Evolutionary conservation across 2,797 vertebrate genomes (phyloP), one percentile per base, ranked within the genome.

Genomic region (Hyperoplus immaculatus): DNA sequence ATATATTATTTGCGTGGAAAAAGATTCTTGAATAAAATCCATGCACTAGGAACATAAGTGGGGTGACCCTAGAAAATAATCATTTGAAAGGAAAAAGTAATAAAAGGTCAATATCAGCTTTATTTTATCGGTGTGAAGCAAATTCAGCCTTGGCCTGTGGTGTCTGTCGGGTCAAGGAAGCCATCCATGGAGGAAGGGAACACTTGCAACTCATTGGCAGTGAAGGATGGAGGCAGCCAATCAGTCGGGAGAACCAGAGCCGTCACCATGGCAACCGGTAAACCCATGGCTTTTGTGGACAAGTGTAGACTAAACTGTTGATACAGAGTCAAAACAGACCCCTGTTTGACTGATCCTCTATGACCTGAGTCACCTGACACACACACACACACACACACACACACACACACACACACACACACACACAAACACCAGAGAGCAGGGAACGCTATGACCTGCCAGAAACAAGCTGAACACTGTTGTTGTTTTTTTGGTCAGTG

Each of bases 251-350:
- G 67, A 77, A 75, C 53, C 57, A 41, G 21, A 72, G 47, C 39
- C 0, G 1, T 91, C 66, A 8, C 88, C 58, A 14, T 77, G 77
- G 81, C 83, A 91, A 91, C 89, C 16, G 6, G 77, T 80, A 85
- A 90, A 89, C 60, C 65, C 58, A 45, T 14, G 18, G 71, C 64
- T 84, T 81, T 72, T 75, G 62, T 50, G 59, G 67, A 73, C 65
- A 78, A 70, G 50, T 11, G 78, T 79, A 88, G 91, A 90, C 91
- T 87, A 88, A 91, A 89, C 82, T 77, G 90, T 87, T 89, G 76
- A 88, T 80, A 73, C 49, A 45, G 58, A 86, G 64, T 80, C 82
- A 82, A 80, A 87, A 78, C 89, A 82, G 81, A 85, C 50, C 70
- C 43, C 4, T 7, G 63, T 60, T 57, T 78, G 63, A 84, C 45